Conservation (phyloP, 2,797 vertebrate species). For the Esox masquinongy region DNA sequence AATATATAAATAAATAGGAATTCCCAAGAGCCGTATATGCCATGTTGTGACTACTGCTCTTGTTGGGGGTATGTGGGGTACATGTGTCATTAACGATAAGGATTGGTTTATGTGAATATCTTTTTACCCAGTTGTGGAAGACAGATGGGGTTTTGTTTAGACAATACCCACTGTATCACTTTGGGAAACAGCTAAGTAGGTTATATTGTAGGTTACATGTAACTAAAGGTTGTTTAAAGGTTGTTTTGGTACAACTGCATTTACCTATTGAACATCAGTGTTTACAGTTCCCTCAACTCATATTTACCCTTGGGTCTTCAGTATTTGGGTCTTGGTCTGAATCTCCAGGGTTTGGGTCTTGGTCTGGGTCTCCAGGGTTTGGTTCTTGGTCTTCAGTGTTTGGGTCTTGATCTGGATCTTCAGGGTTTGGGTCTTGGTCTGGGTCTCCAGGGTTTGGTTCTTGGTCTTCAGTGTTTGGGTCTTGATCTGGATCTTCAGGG, state of each 20-base stretch:
- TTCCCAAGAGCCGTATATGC: constrained; percentile 61
- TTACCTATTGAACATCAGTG: background rate
- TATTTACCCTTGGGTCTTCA: too few species aligned
- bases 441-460: too few species aligned
- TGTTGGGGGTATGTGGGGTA: constrained; percentile 53
- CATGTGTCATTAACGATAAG: constrained; percentile 60
- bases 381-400: too few species aligned
- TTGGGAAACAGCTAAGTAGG: constrained; percentile 11
- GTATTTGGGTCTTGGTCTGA: too few species aligned
- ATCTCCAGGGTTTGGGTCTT: too few species aligned
- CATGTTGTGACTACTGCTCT: constrained; percentile 56
- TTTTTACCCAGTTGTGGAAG: constrained; percentile 38
- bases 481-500: too few species aligned
- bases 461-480: too few species aligned
- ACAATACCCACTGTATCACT: constrained; percentile 37
- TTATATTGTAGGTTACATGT: constrained; percentile 5
- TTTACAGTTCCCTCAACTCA: background rate
- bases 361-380: too few species aligned
- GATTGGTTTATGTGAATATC: constrained; percentile 65
- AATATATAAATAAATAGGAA: background rate
- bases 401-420: too few species aligned
- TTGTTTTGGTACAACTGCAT: background rate
- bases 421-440: too few species aligned
- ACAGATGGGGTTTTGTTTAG: constrained; percentile 26
- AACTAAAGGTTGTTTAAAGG: background rate